Percentiles rank a stretch among this genome's conserved stretches.
These are phyloP conservation scores for Ornithorhynchus anatinus DNA, from an alignment of 2,113 vertebrate genomes.

Conservation along the genomic window DNA sequence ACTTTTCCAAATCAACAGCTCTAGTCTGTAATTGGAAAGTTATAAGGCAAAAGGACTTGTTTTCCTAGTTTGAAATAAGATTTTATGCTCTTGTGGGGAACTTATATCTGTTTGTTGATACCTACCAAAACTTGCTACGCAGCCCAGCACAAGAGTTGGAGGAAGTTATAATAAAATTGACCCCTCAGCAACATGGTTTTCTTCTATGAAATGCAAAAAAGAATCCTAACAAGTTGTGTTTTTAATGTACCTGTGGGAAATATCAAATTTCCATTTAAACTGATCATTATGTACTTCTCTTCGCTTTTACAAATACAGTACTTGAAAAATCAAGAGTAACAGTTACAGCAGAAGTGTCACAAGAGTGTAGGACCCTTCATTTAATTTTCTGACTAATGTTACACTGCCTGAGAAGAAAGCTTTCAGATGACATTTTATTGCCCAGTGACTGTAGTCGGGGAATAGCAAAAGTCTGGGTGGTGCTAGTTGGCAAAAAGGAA, in stretches of 20 bases:
- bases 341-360: background rate
- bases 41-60: background rate
- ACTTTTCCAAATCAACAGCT: background rate
- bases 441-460: no score
- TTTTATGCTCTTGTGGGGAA: background rate
- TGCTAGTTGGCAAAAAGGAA: no score
- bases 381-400: constrained; percentile 38
- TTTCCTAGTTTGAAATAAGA: background rate
- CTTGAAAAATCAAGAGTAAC: constrained; percentile 18
- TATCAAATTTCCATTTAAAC: constrained; percentile 70
- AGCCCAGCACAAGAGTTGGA: background rate
- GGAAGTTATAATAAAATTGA: background rate
- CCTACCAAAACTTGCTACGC: background rate
- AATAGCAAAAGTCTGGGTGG: no score
- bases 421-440: no score
- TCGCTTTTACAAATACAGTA: background rate
- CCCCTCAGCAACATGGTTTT: background rate
- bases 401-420: no score
- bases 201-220: background rate
- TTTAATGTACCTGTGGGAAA: background rate
- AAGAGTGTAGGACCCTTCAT: constrained; percentile 2
- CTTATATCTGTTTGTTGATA: background rate
- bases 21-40: background rate
- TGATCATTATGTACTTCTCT: constrained; percentile 70
- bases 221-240: background rate